These are phyloP conservation scores for Labia minor DNA, from an alignment of 2,888 invertebrate species.

Conservation along the genomic window DNA sequence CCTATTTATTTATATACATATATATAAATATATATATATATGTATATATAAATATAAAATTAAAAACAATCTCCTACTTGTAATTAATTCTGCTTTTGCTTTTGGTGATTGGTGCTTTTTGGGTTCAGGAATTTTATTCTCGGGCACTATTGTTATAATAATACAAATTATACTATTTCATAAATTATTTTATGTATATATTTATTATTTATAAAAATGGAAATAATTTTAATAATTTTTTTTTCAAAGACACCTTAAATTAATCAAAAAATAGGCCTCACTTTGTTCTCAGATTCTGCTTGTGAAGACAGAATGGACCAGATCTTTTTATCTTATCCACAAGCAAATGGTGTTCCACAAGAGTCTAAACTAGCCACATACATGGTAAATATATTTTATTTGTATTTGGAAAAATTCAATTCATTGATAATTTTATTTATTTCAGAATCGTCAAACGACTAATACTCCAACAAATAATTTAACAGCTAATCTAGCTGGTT, in stretches of 20 bases:
- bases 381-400: slow-evolving; percentile 47
- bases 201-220: background rate
- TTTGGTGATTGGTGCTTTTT: no score
- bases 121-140: no score
- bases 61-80: no score
- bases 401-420: background rate
- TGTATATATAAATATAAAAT: no score
- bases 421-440: background rate
- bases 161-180: background rate
- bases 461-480: slow-evolving; percentile 21
- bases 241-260: background rate
- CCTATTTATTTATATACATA: no score
- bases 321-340: slow-evolving; percentile 54
- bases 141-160: no score
- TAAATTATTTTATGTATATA: background rate
- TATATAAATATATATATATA: no score
- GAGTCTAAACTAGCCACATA: slow-evolving; percentile 77
- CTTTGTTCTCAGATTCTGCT: slow-evolving; percentile 18
- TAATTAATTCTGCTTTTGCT: no score
- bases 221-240: background rate
- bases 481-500: slow-evolving; percentile 23
- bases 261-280: background rate
- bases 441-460: slow-evolving; percentile 25
- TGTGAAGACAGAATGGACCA: slow-evolving; percentile 52
- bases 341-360: slow-evolving; percentile 62